Evolutionary conservation across 2,888 invertebrate species (phyloP), one percentile per base, ranked within the genome.

Genomic region (Spodoptera exigua): DNA sequence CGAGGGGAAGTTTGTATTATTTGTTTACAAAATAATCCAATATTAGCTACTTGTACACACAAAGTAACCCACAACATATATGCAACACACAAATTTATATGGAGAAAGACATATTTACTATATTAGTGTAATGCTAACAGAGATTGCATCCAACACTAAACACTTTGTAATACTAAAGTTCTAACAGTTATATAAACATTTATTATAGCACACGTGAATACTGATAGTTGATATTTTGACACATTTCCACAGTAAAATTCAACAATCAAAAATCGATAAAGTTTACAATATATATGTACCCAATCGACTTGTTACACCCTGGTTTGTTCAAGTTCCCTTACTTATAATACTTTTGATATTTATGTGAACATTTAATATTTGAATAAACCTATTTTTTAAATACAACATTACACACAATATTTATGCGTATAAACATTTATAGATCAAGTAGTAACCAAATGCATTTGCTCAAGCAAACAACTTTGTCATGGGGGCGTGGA

Each of bases 161-260:
- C 59, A 41, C 56, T n/a, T 64, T 57, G 44, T 64, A 57, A 55
- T 41, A 61, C 55, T 76, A 67, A 63, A 58, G 9, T 37, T 58
- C 71, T 76, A 74, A 76, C 55, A 77, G 40, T 58, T 61, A 72
- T 55, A 67, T 58, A 73, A 65, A 74, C 64, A 74, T 66, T 69
- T 71, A 70, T 63, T 73, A 80, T 79, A 80, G 80, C 79, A 80
- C 80, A 71, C 65, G 59, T 70, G 78, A 80, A 80, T 80, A 80
- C 80, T 80, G 80, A 80, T 68, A 74, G 77, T 67, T 78, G 63
- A 69, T 65, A 70, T 72, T 71, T 80, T 80, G 77, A 79, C 79
- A 80, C 78, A 77, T 56, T 61, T 67, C 59, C 54, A 61, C 51
- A 43, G 54, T 62, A 74, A 66, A 70, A 63, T 63, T 44, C 48